These are phyloP conservation scores for Odobenus rosmarus DNA, from an alignment of 2,113 vertebrate species.

Conservation along the genomic window DNA sequence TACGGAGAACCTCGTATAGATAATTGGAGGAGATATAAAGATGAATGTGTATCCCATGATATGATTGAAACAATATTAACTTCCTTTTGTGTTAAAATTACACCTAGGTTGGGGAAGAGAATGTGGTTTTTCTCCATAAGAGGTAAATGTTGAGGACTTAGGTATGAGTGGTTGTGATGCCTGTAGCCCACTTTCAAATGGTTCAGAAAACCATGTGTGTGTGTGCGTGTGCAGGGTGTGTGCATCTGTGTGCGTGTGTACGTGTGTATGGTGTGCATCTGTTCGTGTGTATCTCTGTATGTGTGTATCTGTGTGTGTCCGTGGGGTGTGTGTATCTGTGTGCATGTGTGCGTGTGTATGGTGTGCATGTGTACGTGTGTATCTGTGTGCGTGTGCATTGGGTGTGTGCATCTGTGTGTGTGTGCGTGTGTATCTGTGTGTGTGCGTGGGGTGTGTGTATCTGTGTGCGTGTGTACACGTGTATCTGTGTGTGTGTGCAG, in stretches of 20 bases:
- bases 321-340: no score
- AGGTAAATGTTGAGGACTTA: not conserved
- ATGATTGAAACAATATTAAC: not conserved
- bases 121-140: not conserved
- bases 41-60: not conserved
- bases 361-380: no score
- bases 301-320: no score
- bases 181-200: not conserved
- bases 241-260: fast-evolving
- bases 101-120: not conserved
- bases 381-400: no score
- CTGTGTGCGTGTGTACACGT: fast-evolving
- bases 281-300: no score
- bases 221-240: not conserved
- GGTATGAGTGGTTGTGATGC: not conserved
- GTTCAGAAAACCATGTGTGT: not conserved
- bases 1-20: not conserved
- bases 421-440: no score
- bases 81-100: not conserved
- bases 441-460: fast-evolving
- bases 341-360: no score
- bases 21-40: not conserved
- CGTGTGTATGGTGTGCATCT: no score
- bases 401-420: fast-evolving
- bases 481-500: no score